Evolutionary conservation across 2,797 vertebrate species (phyloP).

Genomic region (Dallia pectoralis): DNA sequence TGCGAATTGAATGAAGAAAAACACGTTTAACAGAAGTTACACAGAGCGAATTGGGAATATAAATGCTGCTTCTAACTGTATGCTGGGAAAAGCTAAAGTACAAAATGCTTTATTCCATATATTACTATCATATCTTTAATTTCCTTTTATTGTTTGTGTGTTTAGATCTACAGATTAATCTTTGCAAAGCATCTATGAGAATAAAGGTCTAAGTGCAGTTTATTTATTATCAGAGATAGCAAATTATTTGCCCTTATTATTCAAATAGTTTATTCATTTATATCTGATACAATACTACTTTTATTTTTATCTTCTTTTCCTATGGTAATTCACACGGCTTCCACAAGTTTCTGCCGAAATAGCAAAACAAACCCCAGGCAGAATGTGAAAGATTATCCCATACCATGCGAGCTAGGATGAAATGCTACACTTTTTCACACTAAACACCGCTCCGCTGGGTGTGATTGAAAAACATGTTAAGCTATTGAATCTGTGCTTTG

Average conservation of each 20-base stretch:
- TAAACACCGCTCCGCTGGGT: slow-evolving; percentile 79
- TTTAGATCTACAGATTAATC: slow-evolving; percentile 58
- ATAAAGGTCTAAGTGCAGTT: slow-evolving; percentile 43
- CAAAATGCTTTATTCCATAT: slow-evolving; percentile 31
- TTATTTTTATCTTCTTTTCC: slow-evolving; percentile 67
- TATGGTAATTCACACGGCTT: slow-evolving; percentile 78
- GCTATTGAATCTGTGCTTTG: slow-evolving; percentile 80
- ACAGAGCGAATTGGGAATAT: not conserved
- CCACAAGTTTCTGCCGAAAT: slow-evolving; percentile 82
- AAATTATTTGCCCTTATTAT: slow-evolving; percentile 68
- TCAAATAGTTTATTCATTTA: slow-evolving; percentile 73
- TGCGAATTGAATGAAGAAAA: slow-evolving; percentile 1
- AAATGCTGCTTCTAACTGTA: slow-evolving; percentile 32
- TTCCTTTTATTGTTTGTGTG: slow-evolving; percentile 39
- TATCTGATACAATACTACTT: slow-evolving; percentile 70
- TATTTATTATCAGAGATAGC: slow-evolving; percentile 65
- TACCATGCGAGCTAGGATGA: slow-evolving; percentile 76
- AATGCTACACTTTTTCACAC: slow-evolving; percentile 78
- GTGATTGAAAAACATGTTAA: slow-evolving; percentile 81
- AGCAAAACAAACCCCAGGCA: slow-evolving; percentile 82
- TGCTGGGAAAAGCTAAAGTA: slow-evolving; percentile 24
- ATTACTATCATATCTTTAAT: slow-evolving; percentile 20
- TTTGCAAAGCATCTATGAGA: slow-evolving; percentile 57
- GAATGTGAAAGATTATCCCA: slow-evolving; percentile 81
- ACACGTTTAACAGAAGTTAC: not conserved